A percentile compares a stretch with the other conserved stretches of the same genome.
Evolutionary conservation across 2,113 vertebrate genomes (phyloP).

Genomic region (Castor canadensis): DNA sequence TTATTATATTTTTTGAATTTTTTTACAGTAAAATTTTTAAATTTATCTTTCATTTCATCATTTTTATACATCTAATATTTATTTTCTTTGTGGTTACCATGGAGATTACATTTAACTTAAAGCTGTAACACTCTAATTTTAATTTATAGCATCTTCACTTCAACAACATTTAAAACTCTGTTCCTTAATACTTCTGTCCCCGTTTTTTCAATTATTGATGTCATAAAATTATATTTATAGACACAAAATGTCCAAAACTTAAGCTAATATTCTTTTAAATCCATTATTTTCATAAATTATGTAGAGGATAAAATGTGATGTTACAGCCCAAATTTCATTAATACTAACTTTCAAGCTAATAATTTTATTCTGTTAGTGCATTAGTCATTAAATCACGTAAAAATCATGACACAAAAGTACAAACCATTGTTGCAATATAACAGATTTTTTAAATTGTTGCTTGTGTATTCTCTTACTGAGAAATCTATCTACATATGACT

Average conservation of each 20-base stretch:
- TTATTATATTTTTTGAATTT: background rate
- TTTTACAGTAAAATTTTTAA: background rate
- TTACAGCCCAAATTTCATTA: background rate
- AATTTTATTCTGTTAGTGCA: too few relatives aligned
- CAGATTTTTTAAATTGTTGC: background rate
- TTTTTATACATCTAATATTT: background rate
- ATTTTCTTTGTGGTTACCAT: too few relatives aligned
- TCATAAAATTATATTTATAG: background rate
- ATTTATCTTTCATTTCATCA: background rate
- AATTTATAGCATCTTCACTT: background rate
- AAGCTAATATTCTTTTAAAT: background rate
- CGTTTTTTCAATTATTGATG: background rate
- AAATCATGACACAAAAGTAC: background rate
- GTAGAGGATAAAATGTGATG: background rate
- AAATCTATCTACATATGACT: background rate
- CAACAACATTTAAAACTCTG: background rate
- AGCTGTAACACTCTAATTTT: background rate
- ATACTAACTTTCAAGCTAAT: background rate
- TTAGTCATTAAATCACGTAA: background rate
- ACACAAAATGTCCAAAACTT: background rate
- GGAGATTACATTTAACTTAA: background rate
- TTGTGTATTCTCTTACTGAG: background rate
- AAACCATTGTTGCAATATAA: background rate
- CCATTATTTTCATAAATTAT: background rate
- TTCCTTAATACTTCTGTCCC: background rate